These are phyloP conservation scores for Didymodactylos carnosus DNA, from an alignment of 2,888 invertebrate species.

Conservation along the genomic window DNA sequence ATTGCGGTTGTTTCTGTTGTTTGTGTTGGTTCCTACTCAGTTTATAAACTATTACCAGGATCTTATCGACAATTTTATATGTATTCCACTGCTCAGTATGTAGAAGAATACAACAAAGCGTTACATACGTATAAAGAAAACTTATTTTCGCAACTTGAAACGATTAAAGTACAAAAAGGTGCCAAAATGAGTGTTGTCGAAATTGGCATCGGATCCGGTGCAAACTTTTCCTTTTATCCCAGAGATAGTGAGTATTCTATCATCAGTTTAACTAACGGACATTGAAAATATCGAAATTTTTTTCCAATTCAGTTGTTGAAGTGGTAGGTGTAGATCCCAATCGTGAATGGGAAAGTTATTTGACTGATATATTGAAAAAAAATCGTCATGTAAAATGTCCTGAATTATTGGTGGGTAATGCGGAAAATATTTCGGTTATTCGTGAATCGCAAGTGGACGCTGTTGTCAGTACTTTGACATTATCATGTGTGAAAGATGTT, in stretches of 20 bases:
- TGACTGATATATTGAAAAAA: slow-evolving; percentile 18
- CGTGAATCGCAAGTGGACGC: slow-evolving; percentile 22
- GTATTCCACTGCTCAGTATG: neutral
- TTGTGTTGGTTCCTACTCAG: neutral
- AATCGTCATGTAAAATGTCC: slow-evolving; percentile 18
- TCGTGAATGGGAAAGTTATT: slow-evolving; percentile 19
- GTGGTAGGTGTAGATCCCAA: slow-evolving; percentile 25
- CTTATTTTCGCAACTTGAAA: neutral
- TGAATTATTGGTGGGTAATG: slow-evolving; percentile 20
- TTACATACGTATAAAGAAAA: neutral
- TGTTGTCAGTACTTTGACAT: slow-evolving; percentile 24
- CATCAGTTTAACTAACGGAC: too few relatives aligned
- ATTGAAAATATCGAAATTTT: slow-evolving; percentile 22
- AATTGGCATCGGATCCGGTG: neutral
- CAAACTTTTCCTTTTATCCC: neutral
- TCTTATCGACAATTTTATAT: neutral
- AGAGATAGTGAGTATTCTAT: neutral
- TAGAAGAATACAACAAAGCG: neutral
- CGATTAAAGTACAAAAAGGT: neutral
- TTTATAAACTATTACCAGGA: neutral
- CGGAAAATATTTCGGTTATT: slow-evolving; percentile 23
- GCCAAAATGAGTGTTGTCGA: neutral
- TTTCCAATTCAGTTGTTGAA: slow-evolving; percentile 20
- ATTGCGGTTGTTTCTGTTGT: neutral
- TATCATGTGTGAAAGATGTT: slow-evolving; percentile 22